Evolutionary conservation across 2,113 vertebrate species (phyloP).

Genomic region (Anguilla japonica): DNA sequence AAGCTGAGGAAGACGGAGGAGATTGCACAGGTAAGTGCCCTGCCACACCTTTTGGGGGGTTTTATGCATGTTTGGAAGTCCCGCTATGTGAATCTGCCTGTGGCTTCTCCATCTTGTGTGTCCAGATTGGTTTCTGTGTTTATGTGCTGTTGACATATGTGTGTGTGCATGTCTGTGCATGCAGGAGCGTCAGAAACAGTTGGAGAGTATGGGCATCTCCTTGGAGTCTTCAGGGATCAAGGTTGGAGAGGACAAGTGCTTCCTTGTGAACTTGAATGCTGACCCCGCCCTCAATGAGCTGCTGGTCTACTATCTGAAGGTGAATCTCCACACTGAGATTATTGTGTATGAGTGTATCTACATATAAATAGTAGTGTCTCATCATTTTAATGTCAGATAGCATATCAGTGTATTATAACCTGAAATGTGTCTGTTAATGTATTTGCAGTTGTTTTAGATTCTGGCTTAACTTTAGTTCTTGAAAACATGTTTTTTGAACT

Average conservation of each 20-base stretch:
- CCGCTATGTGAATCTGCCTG: not conserved
- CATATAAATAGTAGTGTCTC: not conserved
- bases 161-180: slow-evolving; percentile 33
- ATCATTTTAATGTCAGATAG: too few relatives aligned
- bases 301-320: slow-evolving; percentile 97
- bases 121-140: not conserved
- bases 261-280: slow-evolving; percentile 95
- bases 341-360: not conserved
- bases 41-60: not conserved
- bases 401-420: too few relatives aligned
- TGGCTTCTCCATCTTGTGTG: not conserved
- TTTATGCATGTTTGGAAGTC: not conserved
- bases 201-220: slow-evolving; percentile 99
- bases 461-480: too few relatives aligned
- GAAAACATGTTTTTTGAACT: too few relatives aligned
- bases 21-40: slow-evolving; percentile 87
- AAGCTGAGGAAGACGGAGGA: slow-evolving; percentile 96
- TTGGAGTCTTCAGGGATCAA: slow-evolving; percentile 97
- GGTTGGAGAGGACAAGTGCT: slow-evolving; percentile 96
- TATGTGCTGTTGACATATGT: not conserved
- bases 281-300: slow-evolving; percentile 97
- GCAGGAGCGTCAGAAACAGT: slow-evolving; percentile 91
- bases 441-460: too few relatives aligned
- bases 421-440: too few relatives aligned
- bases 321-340: slow-evolving; percentile 48